phyloP scores from a whole-genome alignment of 2,797 vertebrate species.

The Percopsis omiscomaycus region DNA sequence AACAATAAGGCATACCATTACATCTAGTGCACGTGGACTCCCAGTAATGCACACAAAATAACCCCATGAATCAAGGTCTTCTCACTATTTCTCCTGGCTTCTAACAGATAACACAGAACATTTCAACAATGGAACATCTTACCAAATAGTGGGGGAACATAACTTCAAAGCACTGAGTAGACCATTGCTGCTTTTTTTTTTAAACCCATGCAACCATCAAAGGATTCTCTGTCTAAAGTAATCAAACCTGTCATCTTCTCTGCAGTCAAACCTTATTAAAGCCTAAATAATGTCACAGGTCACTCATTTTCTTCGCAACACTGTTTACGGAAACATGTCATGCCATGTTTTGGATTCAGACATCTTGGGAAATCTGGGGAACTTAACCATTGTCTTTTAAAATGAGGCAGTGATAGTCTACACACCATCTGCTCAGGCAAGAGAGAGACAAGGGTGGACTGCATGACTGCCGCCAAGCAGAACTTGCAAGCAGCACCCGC shows the following conservation, averaged over 20 bases:
- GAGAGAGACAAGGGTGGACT: slow-evolving; percentile 47
- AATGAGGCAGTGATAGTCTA: slow-evolving; percentile 17
- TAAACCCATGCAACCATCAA: neutral
- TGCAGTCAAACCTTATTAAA: slow-evolving; percentile 24
- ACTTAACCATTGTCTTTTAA: slow-evolving; percentile 28
- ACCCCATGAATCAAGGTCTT: neutral
- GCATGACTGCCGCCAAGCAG: slow-evolving; percentile 40
- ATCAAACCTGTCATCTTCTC: slow-evolving; percentile 22
- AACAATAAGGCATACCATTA: neutral
- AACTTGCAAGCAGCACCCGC: slow-evolving; percentile 37
- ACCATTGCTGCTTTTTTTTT: neutral
- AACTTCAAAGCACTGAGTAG: neutral
- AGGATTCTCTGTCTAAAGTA: slow-evolving; percentile 9
- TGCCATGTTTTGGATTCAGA: slow-evolving; percentile 27
- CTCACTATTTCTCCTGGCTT: neutral
- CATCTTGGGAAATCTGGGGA: slow-evolving; percentile 28
- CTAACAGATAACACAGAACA: neutral
- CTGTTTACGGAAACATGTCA: slow-evolving; percentile 51
- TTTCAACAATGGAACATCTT: neutral
- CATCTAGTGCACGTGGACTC: neutral
- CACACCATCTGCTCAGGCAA: slow-evolving; percentile 19
- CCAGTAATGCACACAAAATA: neutral
- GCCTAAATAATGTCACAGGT: neutral
- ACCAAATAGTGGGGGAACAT: neutral
- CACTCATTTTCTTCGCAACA: slow-evolving; percentile 46